phyloP scores from a whole-genome alignment of 2,797 vertebrate species.

The Etheostoma perlongum region DNA sequence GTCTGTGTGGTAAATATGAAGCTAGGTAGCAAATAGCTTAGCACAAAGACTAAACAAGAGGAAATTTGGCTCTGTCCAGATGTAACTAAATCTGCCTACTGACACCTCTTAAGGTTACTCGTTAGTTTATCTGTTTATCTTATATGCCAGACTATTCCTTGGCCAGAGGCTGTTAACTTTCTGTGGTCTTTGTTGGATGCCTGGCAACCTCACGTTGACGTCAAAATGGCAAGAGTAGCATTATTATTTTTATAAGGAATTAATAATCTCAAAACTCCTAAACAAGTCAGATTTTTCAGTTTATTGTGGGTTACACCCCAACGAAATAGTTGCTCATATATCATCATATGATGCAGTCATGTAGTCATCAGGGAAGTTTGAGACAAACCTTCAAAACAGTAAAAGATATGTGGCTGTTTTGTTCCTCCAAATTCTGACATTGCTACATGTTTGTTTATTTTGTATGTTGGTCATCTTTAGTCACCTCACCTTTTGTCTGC shows the following conservation, averaged over 20 bases:
- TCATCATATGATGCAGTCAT: too few species aligned
- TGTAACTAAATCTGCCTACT: neutral
- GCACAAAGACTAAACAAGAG: neutral
- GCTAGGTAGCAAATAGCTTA: neutral
- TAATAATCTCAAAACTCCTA: neutral
- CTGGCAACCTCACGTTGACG: neutral
- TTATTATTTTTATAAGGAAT: neutral
- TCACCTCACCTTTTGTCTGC: conserved; percentile 14
- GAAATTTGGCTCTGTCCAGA: neutral
- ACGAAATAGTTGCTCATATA: neutral
- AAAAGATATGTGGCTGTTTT: conserved; percentile 5
- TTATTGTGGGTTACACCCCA: neutral
- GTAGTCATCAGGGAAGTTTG: neutral
- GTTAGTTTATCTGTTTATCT: conserved; percentile 2
- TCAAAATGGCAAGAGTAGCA: neutral
- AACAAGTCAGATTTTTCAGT: neutral
- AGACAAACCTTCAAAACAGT: neutral
- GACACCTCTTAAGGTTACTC: neutral
- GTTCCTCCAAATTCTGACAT: conserved; percentile 2
- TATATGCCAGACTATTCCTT: conserved; percentile 7
- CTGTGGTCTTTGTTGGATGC: neutral
- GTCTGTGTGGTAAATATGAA: neutral
- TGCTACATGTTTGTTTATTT: conserved; percentile 31
- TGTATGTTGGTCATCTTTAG: conserved; percentile 23
- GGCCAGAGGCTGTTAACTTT: conserved; percentile 5